phyloP scores from a whole-genome alignment of 1,140 invertebrate species.

The Apis laboriosa region DNA sequence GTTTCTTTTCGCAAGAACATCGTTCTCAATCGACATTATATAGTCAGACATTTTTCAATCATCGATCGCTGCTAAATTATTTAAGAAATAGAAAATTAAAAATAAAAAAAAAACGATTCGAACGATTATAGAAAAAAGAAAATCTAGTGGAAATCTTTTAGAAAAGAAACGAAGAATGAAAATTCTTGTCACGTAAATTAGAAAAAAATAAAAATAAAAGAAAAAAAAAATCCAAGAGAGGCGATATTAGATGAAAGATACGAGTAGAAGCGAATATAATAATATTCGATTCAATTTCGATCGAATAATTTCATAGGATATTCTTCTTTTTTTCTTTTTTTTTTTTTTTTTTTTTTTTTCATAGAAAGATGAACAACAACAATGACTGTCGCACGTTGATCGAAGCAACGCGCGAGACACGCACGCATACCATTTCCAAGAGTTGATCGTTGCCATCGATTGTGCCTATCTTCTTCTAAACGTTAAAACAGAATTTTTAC shows the following conservation, averaged over 20 bases:
- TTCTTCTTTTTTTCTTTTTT: too few species aligned
- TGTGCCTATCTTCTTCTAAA: constrained; percentile 46
- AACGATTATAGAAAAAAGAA: neutral
- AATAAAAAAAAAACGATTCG: neutral
- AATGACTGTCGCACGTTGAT: constrained; percentile 16
- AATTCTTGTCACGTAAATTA: too few species aligned
- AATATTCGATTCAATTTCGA: too few species aligned
- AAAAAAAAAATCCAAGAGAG: too few species aligned
- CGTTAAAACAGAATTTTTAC: constrained; percentile 19
- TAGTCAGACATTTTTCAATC: neutral
- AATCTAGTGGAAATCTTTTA: neutral
- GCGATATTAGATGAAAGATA: too few species aligned
- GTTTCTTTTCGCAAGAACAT: neutral
- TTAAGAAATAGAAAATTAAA: too few species aligned
- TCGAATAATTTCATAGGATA: too few species aligned
- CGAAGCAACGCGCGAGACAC: constrained; percentile 17
- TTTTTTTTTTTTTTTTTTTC: too few species aligned
- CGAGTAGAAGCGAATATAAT: too few species aligned
- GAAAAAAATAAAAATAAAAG: too few species aligned
- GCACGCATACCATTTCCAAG: neutral
- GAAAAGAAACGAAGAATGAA: too few species aligned
- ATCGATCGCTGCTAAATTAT: neutral
- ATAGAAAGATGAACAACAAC: neutral
- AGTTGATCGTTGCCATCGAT: constrained; percentile 39
- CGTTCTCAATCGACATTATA: neutral